These are phyloP conservation scores for Solenopsis invicta DNA, from an alignment of 1,140 invertebrate species.

Conservation along the genomic window DNA sequence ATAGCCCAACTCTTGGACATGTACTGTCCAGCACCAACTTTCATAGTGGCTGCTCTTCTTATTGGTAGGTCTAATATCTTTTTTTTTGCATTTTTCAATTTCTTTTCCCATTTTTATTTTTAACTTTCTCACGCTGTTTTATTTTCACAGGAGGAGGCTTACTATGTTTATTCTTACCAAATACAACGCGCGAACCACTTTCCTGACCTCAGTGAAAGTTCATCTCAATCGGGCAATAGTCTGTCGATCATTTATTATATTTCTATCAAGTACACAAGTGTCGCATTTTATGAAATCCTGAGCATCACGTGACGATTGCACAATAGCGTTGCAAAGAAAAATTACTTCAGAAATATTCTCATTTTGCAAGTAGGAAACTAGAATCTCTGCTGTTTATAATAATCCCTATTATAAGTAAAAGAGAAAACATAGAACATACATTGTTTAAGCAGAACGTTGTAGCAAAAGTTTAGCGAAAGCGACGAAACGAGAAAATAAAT, in stretches of 20 bases:
- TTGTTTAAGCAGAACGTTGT: slow-evolving; percentile 5
- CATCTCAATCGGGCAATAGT: slow-evolving; percentile 31
- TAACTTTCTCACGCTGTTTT: slow-evolving; percentile 47
- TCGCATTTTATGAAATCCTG: background rate
- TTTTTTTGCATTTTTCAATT: background rate
- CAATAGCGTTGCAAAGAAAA: background rate
- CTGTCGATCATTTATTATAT: slow-evolving; percentile 51
- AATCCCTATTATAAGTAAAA: slow-evolving; percentile 13
- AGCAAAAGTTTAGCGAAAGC: background rate
- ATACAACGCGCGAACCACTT: slow-evolving; percentile 94
- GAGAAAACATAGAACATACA: background rate
- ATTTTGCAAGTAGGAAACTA: slow-evolving; percentile 37
- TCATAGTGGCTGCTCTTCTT: slow-evolving; percentile 93
- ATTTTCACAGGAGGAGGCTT: slow-evolving; percentile 90
- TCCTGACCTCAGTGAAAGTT: slow-evolving; percentile 87
- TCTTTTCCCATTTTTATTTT: slow-evolving; percentile 7
- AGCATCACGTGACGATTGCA: background rate
- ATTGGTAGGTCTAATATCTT: slow-evolving; percentile 86
- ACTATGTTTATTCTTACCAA: slow-evolving; percentile 94
- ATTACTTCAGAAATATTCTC: background rate
- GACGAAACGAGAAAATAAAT: slow-evolving; percentile 14
- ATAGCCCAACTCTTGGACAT: slow-evolving; percentile 93
- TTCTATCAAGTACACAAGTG: slow-evolving; percentile 34
- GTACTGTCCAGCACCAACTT: slow-evolving; percentile 94
- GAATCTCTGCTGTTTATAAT: slow-evolving; percentile 42